Evolutionary conservation across 1,140 invertebrate genomes (phyloP).

Genomic region (Leptinotarsa undecemlineata): DNA sequence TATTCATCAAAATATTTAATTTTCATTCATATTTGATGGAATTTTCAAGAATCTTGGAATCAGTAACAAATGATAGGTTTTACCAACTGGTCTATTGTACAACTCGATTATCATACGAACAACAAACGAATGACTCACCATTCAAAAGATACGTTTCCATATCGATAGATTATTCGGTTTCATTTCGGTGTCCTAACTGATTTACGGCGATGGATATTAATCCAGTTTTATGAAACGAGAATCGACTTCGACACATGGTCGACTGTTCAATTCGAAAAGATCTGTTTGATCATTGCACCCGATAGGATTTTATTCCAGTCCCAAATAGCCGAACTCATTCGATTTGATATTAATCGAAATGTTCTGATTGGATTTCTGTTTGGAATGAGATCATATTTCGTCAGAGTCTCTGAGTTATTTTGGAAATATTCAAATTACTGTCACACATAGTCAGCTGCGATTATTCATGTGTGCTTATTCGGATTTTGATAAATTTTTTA

Average conservation of each 20-base stretch:
- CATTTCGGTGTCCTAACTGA: slow-evolving; percentile 16
- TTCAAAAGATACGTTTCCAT: background rate
- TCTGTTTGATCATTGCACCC: background rate
- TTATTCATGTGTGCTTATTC: no score
- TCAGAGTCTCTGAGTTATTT: background rate
- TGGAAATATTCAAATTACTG: background rate
- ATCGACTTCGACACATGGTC: slow-evolving; percentile 10
- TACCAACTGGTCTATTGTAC: no score
- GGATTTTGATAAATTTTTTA: no score
- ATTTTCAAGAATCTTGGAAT: no score
- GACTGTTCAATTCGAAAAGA: slow-evolving; percentile 10
- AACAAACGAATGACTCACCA: no score
- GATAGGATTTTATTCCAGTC: background rate
- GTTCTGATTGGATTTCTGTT: slow-evolving; percentile 3
- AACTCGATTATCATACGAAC: no score
- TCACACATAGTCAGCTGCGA: no score
- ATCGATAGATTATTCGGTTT: slow-evolving; percentile 17
- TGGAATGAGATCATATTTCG: background rate
- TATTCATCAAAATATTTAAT: no score
- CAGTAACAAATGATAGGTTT: no score
- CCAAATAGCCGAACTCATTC: background rate
- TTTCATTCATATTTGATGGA: no score
- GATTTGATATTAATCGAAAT: background rate
- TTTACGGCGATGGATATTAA: slow-evolving; percentile 20
- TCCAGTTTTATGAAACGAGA: slow-evolving; percentile 22